Base-by-base conservation (phyloP, 2,888 invertebrate genomes). In the Tachina fera region DNA sequence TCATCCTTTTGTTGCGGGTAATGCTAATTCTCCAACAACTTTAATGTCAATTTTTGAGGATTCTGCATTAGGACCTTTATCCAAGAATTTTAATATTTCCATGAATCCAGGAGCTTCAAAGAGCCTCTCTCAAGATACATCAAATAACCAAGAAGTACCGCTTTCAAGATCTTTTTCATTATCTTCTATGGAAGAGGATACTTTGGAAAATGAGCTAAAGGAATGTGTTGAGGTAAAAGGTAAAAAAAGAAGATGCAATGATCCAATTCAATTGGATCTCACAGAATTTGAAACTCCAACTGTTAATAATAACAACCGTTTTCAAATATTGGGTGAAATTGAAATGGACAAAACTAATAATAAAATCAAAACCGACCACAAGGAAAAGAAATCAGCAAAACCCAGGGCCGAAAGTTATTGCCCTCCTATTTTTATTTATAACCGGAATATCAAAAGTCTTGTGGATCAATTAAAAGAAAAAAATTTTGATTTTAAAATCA, bases 211-310 rank as follows among this genome's bases (percentile, higher is more conserved):
- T 47, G 10, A 47, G 5, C 5, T 47, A 3, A 53, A 53, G 13
- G 16, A 53, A 53, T 16, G 1, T 16, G 16, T 75, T 49, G 19
- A 53, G 16, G 51, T 53, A 9, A 53, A 53, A 53, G 16, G 16
- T 53, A 53, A 53, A 53, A 53, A 53, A 53, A 53, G 51, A 53
- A 53, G 16, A 53, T 53, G 51, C 51, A 53, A 53, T 53, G 51
- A 53, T 16, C 51, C 51, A 53, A 53, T 53, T 53, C 51, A 16
- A 53, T 53, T 53, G n/a, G 51, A 53, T 53, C 51, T 53, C 51
- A 53, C 16, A 2, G 9, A 5, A 53, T 16, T 53, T 16, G 51
- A 53, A 53, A 53, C 51, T 16, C 8, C n/a, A 53, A 53, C 6
- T n/a, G 51, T 53, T 16, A 16, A 53, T 16, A 53, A 53, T 16